Percentiles rank a stretch among this genome's conserved stretches.
phyloP scores from a whole-genome alignment of 1,140 invertebrate genomes.

The Sarcophaga bullata region DNA sequence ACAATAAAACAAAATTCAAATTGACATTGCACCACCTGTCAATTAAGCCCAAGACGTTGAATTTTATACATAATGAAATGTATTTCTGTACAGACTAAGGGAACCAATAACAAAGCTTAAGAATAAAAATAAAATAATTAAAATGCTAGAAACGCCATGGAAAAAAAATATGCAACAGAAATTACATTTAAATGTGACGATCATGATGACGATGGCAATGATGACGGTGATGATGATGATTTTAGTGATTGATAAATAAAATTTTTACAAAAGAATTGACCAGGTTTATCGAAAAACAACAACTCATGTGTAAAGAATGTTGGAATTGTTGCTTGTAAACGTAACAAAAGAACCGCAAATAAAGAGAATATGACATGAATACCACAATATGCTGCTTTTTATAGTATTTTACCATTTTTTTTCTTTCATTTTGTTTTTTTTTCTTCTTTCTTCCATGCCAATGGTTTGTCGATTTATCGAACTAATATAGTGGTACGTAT shows the following conservation, averaged over 20 bases:
- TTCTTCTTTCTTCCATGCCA: too few species aligned
- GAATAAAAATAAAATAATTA: not conserved
- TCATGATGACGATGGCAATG: not conserved
- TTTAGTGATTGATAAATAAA: constrained; percentile 8
- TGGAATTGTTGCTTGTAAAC: too few species aligned
- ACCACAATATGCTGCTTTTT: not conserved
- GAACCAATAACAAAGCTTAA: too few species aligned
- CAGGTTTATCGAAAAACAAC: too few species aligned
- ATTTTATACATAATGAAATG: not conserved
- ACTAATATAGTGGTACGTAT: too few species aligned
- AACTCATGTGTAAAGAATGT: too few species aligned
- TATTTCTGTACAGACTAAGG: not conserved
- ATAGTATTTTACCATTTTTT: not conserved
- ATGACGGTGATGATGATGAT: not conserved
- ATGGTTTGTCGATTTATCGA: too few species aligned
- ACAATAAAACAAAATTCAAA: not conserved
- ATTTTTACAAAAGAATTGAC: not conserved
- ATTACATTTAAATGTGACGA: not conserved
- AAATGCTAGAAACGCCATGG: constrained; percentile 15
- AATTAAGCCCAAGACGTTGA: constrained; percentile 9
- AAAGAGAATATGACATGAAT: constrained; percentile 23
- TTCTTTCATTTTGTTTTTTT: too few species aligned
- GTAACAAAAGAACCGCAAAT: constrained; percentile 24
- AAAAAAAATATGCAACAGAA: constrained; percentile 17
- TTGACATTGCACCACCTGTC: constrained; percentile 11